Conservation (phyloP, 53 echinoderm and acorn worm genomes). For the Stichopus horrens region DNA sequence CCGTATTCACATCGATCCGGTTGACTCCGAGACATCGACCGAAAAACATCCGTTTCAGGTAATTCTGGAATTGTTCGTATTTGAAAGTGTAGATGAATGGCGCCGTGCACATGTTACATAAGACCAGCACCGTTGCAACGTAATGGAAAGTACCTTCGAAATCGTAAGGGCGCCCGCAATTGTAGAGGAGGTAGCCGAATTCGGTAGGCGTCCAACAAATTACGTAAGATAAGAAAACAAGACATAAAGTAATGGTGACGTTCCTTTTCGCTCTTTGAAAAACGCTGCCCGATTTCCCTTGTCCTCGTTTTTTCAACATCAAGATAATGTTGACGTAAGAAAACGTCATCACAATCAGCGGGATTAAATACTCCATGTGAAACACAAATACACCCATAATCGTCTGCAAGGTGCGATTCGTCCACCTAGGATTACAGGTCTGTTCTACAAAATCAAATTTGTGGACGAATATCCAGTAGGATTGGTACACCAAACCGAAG, state of each 20-base stretch:
- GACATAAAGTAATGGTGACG: constrained; percentile 73
- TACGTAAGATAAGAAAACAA: constrained; percentile 78
- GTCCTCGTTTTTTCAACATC: constrained; percentile 68
- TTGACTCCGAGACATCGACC: constrained; percentile 36
- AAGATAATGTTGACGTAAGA: constrained; percentile 81
- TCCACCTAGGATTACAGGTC: constrained; percentile 62
- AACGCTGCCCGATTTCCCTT: constrained; percentile 69
- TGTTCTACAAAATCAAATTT: constrained; percentile 4
- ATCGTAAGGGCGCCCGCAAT: constrained; percentile 70
- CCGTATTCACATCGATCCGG: constrained; percentile 45
- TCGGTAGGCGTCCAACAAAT: constrained; percentile 90
- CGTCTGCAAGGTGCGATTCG: constrained; percentile 61
- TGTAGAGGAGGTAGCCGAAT: constrained; percentile 72
- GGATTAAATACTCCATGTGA: constrained; percentile 74
- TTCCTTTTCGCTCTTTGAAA: constrained; percentile 82
- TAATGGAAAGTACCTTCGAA: constrained; percentile 72
- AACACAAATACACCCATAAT: constrained; percentile 70
- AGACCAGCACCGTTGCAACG: constrained; percentile 65
- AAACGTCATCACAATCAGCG: constrained; percentile 74
- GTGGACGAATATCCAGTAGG: constrained; percentile 73
- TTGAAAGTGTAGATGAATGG: constrained; percentile 86
- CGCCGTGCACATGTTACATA: constrained; percentile 82
- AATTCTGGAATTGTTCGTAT: constrained; percentile 78
- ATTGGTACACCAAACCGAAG: constrained; percentile 68
- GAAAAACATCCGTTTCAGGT: constrained; percentile 66